phyloP scores from a whole-genome alignment of 1,140 invertebrate species.

The Aricia agestis region DNA sequence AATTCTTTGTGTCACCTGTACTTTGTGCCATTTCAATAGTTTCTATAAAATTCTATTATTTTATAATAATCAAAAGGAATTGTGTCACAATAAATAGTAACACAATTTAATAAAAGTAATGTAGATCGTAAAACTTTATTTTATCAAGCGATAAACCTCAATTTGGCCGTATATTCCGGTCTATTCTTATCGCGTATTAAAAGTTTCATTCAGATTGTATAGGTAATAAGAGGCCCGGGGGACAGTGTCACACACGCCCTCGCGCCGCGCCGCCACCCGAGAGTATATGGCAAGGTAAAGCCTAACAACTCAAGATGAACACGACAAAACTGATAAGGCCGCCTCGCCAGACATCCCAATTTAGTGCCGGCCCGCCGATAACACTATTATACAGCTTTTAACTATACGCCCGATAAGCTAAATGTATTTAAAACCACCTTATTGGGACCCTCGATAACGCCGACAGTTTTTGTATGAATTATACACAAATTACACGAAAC shows the following conservation, averaged over 20 bases:
- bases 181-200: constrained; percentile 39
- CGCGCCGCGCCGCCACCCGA: constrained; percentile 59
- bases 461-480: constrained; percentile 32
- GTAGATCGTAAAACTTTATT: constrained; percentile 1
- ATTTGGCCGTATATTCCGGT: not conserved
- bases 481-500: constrained; percentile 11
- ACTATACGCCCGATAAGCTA: constrained; percentile 72
- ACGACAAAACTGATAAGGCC: constrained; percentile 73
- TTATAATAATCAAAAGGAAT: not conserved
- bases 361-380: constrained; percentile 70
- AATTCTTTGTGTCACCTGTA: too few species aligned
- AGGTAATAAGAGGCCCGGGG: constrained; percentile 59
- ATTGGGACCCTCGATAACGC: constrained; percentile 23
- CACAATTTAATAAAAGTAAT: not conserved
- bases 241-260: constrained; percentile 66
- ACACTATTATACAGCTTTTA: constrained; percentile 76
- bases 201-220: constrained; percentile 38
- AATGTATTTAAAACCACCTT: constrained; percentile 70
- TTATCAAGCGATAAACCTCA: not conserved
- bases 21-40: too few species aligned
- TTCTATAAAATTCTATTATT: not conserved
- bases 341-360: constrained; percentile 71
- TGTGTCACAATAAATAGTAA: not conserved
- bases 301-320: constrained; percentile 75
- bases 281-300: constrained; percentile 69